Percentiles rank a stretch among this genome's conserved stretches.
These are phyloP conservation scores for Ispidina picta DNA, from an alignment of 2,797 vertebrate genomes.

Conservation along the genomic window DNA sequence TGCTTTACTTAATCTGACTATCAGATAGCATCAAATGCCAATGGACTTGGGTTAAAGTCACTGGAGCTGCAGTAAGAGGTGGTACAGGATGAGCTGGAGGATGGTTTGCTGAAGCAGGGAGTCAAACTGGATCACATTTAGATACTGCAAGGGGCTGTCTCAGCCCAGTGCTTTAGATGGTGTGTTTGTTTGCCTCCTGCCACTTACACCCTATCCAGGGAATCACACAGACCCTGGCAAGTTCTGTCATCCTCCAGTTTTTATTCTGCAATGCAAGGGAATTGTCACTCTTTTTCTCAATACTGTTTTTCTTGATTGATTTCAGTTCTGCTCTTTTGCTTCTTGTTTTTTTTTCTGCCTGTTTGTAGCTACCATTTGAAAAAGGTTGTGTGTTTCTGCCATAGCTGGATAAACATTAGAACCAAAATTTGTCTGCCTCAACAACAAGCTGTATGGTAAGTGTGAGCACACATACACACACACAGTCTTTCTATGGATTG, in stretches of 20 bases:
- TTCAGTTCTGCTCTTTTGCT: not conserved
- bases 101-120: not conserved
- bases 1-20: not conserved
- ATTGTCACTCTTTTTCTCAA: not conserved
- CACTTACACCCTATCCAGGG: not conserved
- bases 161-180: not conserved
- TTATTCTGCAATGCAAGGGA: not conserved
- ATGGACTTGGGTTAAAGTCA: not conserved
- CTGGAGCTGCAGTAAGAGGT: not conserved
- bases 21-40: not conserved
- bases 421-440: not conserved
- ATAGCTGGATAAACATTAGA: not conserved
- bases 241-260: not conserved
- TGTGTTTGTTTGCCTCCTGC: not conserved
- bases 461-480: not conserved
- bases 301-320: not conserved
- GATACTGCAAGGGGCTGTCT: not conserved
- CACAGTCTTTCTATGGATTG: not conserved
- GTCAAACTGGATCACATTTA: not conserved
- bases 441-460: not conserved
- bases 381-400: not conserved
- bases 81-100: not conserved
- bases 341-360: not conserved
- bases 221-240: not conserved
- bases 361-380: not conserved